Base-by-base conservation (phyloP, 2,888 invertebrate genomes). In the Malacosoma neustria region DNA sequence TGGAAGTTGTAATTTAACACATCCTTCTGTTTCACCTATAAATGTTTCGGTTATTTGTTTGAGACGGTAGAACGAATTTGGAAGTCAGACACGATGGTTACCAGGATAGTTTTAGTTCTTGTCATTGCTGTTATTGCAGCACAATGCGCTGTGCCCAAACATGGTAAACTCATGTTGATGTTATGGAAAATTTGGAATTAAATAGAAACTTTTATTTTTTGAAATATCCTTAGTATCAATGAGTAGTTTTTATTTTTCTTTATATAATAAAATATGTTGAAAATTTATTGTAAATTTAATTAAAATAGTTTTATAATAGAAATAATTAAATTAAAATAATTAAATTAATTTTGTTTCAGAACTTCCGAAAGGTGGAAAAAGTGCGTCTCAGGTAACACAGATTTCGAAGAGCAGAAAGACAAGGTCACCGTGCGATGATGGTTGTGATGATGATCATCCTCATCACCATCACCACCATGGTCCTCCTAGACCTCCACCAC, bases 1-100 rank as follows among this genome's bases (percentile, higher is more conserved):
- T 49, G 52, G 79, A 75, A 75, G 42, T 41, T 36, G 41, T 38
- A 37, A 53, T 56, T 39, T 45, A 41, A 41, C 38, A 45, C 46
- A 48, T 49, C 50, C 45, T 48, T n/a, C 30, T 47, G 35, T 41
- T 46, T 48, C 45, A 51, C 49, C 40, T 76, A 76, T 76, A 76
- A 62, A 72, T 61, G 54, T 50, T 35, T 36, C 49, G 39, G 31
- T 33, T 39, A 38, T 12, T 30, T 36, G 29, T 36, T 33, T 39
- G 41, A 31, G 22, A 13, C 11, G 33, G 60, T 65, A 74, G 54
- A 71, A 48, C 51, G 32, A 33, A 11, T 32, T 36, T n/a, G 34
- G 22, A 13, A 38, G 38, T 33, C 35, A 14, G 36, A 33, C 43
- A 48, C 41, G 41, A 58, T 58, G 58, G 49, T 41, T 36, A 51